Base-by-base conservation (phyloP, 2,113 vertebrate species). In the Ctenomys sociabilis region DNA sequence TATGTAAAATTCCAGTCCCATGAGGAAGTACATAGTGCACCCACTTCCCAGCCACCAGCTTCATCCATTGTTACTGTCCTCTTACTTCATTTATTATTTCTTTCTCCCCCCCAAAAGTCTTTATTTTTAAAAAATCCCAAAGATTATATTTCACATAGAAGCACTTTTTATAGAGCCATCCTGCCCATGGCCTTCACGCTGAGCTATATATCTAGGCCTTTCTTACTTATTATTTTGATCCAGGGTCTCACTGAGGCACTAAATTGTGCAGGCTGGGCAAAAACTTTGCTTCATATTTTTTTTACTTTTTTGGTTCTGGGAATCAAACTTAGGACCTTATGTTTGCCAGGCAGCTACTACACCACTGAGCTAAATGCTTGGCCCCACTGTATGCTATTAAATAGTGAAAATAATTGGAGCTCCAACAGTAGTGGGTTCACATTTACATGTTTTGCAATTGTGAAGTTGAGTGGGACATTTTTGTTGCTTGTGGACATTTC, bases 401-500 rank as follows among this genome's bases (percentile, higher is more conserved):
- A 7, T 63, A 40, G n/a, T 57, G 45, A 17, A 5, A 61, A 26
- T 40, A 37, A 28, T 19, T 54, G 72, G 52, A 8, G 3, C 28
- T 59, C 26, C 59, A 16, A n/a, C 5, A 24, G 0, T 5, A 11
- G 54, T 43, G 54, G 57, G 32, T 10, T 13, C 26, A 19, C 52
- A 7, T 13, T 28, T 16, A 4, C 0, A 0, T 17, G 11, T 19
- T 1, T 17, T 28, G 7, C 10, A 0, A 37, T 52, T 28, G 0
- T 3, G n/a, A 52, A 73, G 30, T 7, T 43, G 86, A 49, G 0
- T 57, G 0, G 5, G 5, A 0, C 24, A 16, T 68, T 35, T 63
- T 24, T 77, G 11, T 75, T 83, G 84, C 1, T 82, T 54, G 85
- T 1, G 61, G 30, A 94, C 87, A 0, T 98, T 97, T 90, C 95